A percentile compares a stretch with the other conserved stretches of the same genome.
These are phyloP conservation scores for Panurus biarmicus DNA, from an alignment of 2,113 vertebrate genomes.

Conservation along the genomic window DNA sequence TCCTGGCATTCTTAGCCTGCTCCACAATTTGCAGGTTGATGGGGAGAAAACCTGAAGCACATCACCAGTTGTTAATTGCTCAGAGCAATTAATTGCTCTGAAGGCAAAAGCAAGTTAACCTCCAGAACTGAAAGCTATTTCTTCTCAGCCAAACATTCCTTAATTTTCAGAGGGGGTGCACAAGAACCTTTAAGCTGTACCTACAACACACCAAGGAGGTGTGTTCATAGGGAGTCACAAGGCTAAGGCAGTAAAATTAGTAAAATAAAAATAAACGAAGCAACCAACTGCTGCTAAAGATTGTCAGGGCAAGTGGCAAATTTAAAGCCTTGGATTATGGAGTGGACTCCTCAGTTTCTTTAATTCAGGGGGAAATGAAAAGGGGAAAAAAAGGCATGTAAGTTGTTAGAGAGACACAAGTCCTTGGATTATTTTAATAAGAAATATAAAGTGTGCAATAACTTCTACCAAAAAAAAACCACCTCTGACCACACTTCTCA, in stretches of 20 bases:
- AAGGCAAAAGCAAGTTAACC: background rate
- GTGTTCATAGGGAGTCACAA: background rate
- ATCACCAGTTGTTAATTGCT: background rate
- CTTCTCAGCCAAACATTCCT: background rate
- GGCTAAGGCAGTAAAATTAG: background rate
- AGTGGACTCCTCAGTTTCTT: background rate
- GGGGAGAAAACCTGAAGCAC: background rate
- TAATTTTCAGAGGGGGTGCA: background rate
- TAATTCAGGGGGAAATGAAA: accelerated
- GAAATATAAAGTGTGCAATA: background rate
- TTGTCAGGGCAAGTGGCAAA: background rate
- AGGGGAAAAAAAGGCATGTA: background rate
- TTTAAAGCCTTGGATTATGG: background rate
- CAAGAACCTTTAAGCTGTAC: background rate
- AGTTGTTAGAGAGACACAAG: background rate
- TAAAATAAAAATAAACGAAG: background rate
- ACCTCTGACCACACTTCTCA: background rate
- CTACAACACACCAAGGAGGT: background rate
- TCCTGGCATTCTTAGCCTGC: background rate
- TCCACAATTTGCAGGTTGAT: background rate
- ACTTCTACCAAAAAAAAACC: background rate
- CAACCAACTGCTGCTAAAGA: background rate
- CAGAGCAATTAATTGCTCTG: background rate
- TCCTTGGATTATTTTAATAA: background rate
- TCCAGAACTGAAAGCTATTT: background rate